A percentile compares a stretch with the other conserved stretches of the same genome.
Evolutionary conservation across 2,888 invertebrate species (phyloP).

Genomic region (Mythimna vitellina): DNA sequence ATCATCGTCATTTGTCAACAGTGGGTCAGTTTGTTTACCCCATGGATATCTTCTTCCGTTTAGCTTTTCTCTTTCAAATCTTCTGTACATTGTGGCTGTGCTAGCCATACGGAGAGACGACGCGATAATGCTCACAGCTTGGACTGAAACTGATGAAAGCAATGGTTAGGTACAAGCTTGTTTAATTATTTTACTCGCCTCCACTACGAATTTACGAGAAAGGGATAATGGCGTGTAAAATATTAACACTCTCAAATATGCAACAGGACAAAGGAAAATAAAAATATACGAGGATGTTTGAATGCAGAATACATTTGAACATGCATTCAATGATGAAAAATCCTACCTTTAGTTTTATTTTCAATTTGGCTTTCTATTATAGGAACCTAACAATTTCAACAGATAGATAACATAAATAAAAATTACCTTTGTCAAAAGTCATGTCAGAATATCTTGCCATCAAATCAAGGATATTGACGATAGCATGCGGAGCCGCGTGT

Average conservation of each 20-base stretch:
- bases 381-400: background rate
- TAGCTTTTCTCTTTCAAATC: conserved; percentile 94
- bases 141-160: conserved; percentile 90
- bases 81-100: conserved; percentile 93
- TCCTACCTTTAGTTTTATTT: background rate
- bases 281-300: background rate
- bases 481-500: conserved; percentile 94
- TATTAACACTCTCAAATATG: background rate
- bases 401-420: background rate
- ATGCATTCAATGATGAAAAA: no score
- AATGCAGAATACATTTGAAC: no score
- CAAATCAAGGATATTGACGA: conserved; percentile 89
- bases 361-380: background rate
- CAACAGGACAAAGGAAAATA: background rate
- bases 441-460: conserved; percentile 90
- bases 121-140: conserved; percentile 92
- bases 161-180: conserved; percentile 4
- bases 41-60: conserved; percentile 94
- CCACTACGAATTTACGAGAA: background rate
- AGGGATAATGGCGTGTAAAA: conserved; percentile 3
- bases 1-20: conserved; percentile 72
- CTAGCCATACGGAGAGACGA: conserved; percentile 93
- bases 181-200: conserved; percentile 1
- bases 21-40: conserved; percentile 80
- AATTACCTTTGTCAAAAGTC: conserved; percentile 92